A percentile compares a stretch with the other conserved stretches of the same genome.
Conservation (phyloP, 2,113 vertebrate species). For the Myocastor coypus region DNA sequence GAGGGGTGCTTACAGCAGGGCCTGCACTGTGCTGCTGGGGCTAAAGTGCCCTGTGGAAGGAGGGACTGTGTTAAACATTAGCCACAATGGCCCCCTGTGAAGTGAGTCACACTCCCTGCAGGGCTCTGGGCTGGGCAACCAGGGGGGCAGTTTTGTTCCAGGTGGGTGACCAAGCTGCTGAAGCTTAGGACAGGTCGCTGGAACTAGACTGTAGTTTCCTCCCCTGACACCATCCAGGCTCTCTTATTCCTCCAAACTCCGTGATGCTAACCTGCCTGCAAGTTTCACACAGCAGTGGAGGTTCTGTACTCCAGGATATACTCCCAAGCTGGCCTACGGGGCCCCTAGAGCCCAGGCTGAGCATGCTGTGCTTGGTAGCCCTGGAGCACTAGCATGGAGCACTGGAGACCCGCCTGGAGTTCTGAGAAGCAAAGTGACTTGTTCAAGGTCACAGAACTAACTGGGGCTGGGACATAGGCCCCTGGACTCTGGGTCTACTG, state of each 20-base stretch:
- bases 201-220: not conserved
- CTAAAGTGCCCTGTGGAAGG: constrained; percentile 22
- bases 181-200: not conserved
- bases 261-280: fast-evolving
- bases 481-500: not conserved
- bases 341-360: not conserved
- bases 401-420: fast-evolving
- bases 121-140: constrained; percentile 29
- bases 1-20: not conserved
- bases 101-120: constrained; percentile 65
- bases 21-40: not conserved
- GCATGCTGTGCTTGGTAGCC: fast-evolving
- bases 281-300: not conserved
- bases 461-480: not conserved
- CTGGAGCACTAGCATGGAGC: fast-evolving
- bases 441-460: constrained; percentile 8
- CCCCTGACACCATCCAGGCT: not conserved
- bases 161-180: constrained; percentile 59
- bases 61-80: constrained; percentile 72
- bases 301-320: fast-evolving
- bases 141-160: constrained; percentile 56
- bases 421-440: not conserved
- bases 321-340: no score
- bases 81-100: constrained; percentile 69
- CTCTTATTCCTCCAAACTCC: not conserved